Conservation (phyloP, 1,140 invertebrate species). For the Musca domestica region DNA sequence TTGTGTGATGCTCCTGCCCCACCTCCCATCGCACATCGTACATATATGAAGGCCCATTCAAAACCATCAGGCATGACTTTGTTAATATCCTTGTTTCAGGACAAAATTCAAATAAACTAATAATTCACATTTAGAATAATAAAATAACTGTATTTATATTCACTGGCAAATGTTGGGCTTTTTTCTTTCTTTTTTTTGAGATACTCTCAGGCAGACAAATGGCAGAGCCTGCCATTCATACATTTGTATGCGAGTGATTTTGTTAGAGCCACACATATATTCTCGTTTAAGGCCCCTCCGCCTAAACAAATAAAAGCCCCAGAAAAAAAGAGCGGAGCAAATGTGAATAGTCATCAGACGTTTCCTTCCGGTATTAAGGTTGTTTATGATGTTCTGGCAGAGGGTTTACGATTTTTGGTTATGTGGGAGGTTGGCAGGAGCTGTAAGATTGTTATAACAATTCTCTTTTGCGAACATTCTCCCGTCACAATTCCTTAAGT, state of each 20-base stretch:
- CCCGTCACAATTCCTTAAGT: too few species aligned
- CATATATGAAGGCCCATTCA: too few species aligned
- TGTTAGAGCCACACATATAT: not conserved
- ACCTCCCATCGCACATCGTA: too few species aligned
- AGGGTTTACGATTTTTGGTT: too few species aligned
- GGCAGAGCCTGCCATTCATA: not conserved
- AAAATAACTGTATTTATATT: constrained; percentile 9
- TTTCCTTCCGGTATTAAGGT: constrained; percentile 21
- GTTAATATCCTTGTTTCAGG: too few species aligned
- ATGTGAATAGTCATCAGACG: constrained; percentile 22
- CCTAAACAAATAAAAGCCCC: not conserved
- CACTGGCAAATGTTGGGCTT: not conserved
- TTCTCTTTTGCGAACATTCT: too few species aligned
- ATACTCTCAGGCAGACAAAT: constrained; percentile 6
- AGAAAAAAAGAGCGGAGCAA: not conserved
- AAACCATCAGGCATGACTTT: too few species aligned
- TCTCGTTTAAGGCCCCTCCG: too few species aligned
- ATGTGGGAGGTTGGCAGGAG: too few species aligned
- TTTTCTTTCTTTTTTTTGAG: constrained; percentile 7
- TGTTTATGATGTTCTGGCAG: constrained; percentile 14
- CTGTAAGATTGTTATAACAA: too few species aligned
- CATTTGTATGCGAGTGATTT: too few species aligned
- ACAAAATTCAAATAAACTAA: constrained; percentile 4
- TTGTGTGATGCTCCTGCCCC: too few species aligned
- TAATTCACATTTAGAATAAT: constrained; percentile 17